These are phyloP conservation scores for Drosophila kepulauana DNA, from an alignment of 1,140 invertebrate species.

Conservation along the genomic window DNA sequence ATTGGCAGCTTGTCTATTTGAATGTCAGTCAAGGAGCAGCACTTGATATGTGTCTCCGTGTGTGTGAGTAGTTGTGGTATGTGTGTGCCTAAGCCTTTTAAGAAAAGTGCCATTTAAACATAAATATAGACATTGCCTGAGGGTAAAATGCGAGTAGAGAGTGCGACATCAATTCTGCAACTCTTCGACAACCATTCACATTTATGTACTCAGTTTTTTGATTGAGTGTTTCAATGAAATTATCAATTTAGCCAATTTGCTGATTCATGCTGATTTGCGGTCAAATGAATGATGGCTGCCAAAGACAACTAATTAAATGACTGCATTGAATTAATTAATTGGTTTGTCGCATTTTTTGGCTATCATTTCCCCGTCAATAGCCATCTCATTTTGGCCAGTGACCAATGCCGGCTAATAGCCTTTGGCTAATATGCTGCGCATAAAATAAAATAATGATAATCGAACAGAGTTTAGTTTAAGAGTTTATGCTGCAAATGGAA, in stretches of 20 bases:
- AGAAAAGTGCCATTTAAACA: constrained; percentile 83
- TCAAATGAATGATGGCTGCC: constrained; percentile 4
- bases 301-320: constrained; percentile 52
- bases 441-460: constrained; percentile 16
- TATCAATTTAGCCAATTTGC: constrained; percentile 76
- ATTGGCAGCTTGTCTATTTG: constrained; percentile 81
- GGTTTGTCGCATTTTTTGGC: constrained; percentile 45
- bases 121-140: constrained; percentile 76
- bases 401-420: not conserved
- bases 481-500: no score
- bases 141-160: constrained; percentile 28
- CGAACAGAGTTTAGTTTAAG: not conserved
- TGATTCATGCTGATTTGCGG: constrained; percentile 32
- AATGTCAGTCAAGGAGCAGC: constrained; percentile 69
- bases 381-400: constrained; percentile 1
- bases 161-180: not conserved
- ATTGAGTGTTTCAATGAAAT: constrained; percentile 80
- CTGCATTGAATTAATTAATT: constrained; percentile 43
- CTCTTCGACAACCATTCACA: constrained; percentile 50
- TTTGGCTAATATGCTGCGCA: constrained; percentile 23
- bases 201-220: constrained; percentile 70
- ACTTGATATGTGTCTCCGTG: constrained; percentile 37
- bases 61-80: constrained; percentile 20
- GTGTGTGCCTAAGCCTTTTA: constrained; percentile 67
- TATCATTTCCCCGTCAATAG: constrained; percentile 32